Evolutionary conservation across 2,888 invertebrate species (phyloP).

Genomic region (Pollenia angustigena): DNA sequence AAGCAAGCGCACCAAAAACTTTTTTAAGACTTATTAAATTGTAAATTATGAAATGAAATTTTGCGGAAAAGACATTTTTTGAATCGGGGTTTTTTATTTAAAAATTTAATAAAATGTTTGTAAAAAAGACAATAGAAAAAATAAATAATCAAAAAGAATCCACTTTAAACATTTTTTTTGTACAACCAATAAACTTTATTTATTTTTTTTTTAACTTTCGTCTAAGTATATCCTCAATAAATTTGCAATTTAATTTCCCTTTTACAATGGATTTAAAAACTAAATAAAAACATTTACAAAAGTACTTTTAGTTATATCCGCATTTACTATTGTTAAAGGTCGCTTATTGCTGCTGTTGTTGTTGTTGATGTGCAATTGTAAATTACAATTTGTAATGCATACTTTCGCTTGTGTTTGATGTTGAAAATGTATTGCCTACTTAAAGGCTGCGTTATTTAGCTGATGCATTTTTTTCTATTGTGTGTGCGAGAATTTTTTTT

Average conservation of each 20-base stretch:
- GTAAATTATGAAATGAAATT: too few relatives aligned
- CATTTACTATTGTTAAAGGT: slow-evolving; percentile 42
- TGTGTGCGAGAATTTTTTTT: slow-evolving; percentile 26
- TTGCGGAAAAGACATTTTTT: too few relatives aligned
- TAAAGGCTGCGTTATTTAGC: slow-evolving; percentile 49
- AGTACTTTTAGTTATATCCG: neutral
- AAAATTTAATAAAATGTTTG: too few relatives aligned
- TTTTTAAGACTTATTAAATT: too few relatives aligned
- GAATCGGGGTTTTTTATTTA: too few relatives aligned
- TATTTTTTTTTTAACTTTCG: too few relatives aligned
- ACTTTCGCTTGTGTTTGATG: slow-evolving; percentile 48
- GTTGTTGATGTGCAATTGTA: slow-evolving; percentile 19
- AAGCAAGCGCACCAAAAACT: too few relatives aligned
- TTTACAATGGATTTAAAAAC: neutral
- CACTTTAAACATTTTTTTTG: too few relatives aligned
- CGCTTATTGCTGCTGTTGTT: slow-evolving; percentile 17
- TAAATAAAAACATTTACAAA: neutral
- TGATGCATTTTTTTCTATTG: slow-evolving; percentile 23
- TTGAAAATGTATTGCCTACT: slow-evolving; percentile 62
- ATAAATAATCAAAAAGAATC: too few relatives aligned
- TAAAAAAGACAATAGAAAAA: too few relatives aligned
- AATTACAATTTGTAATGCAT: slow-evolving; percentile 51
- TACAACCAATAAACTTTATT: too few relatives aligned
- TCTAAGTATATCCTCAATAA: too few relatives aligned
- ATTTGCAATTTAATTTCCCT: neutral